Evolutionary conservation across 2,113 vertebrate genomes (phyloP), one percentile per base, ranked within the genome.

Genomic region (Crotalus tigris): DNA sequence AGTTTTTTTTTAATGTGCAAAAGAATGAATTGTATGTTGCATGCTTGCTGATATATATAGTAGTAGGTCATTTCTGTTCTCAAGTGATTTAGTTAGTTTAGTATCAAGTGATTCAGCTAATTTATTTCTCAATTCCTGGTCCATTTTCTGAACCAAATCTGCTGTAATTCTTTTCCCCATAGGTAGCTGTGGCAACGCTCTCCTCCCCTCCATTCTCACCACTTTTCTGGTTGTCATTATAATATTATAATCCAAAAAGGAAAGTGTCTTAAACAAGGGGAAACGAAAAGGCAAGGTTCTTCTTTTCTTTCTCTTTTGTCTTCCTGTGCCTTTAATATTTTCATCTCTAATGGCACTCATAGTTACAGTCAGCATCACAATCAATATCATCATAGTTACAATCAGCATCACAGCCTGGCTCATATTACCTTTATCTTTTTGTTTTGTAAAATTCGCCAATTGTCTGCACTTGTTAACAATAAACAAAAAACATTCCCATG

Each of bases 1-100:
- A 95, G 58, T 55, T 96, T 89, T 94, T 94, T 96, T 93, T 96
- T 93, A 93, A 54, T 44, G 33, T 92, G 49, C 44, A 87, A 81
- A 95, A 51, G 33, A 96, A 58, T 85, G 33, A 81, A 93, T 49
- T 59, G 11, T 0, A 0, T 54, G 89, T 91, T 29, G 51, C 64
- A 19, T 87, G 53, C 61, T 53, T 39, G n/a, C 59, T 69, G 91
- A 55, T 1, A 0, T 26, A 61, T 44, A 19, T 0, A 46, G 92
- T 89, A 26, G 6, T 33, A 54, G 58, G 11, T 49, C 0, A 49
- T 2, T 64, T 29, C 55, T 92, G 29, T 92, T 69, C 29, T 33
- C 64, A 33, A 69, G 64, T 33, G 64, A 33, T 69, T 69, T 69
- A 69, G 29, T 69, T 12, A n/a, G 64, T 69, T 64, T n/a, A 69